These are phyloP conservation scores for Scarus forsteni DNA, from an alignment of 2,797 vertebrate species.

Conservation along the genomic window DNA sequence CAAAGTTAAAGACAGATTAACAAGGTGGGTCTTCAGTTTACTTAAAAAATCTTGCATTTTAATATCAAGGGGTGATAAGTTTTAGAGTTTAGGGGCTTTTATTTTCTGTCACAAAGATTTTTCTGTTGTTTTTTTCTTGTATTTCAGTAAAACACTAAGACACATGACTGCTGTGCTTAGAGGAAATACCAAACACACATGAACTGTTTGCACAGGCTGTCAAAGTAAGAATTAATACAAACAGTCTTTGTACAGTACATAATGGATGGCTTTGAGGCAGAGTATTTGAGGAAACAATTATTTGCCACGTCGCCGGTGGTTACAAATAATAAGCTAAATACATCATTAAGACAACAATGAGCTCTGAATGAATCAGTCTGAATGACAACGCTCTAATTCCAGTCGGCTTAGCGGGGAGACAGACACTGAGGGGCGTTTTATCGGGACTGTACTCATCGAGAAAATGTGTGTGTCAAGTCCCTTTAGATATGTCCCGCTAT, in stretches of 20 bases:
- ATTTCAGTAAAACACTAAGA: neutral
- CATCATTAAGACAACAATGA: conserved; percentile 69
- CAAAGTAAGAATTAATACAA: conserved; percentile 22
- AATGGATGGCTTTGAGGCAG: conserved; percentile 31
- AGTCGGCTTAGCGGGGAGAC: conserved; percentile 46
- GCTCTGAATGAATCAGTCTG: conserved; percentile 49
- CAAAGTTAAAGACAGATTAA: too few relatives aligned
- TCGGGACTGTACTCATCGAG: conserved; percentile 29
- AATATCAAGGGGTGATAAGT: too few relatives aligned
- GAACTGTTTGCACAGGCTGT: conserved; percentile 10
- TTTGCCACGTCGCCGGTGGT: conserved; percentile 36
- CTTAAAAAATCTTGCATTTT: too few relatives aligned
- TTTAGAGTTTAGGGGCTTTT: too few relatives aligned
- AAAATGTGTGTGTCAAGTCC: conserved; percentile 10
- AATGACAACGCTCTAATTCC: conserved; percentile 66
- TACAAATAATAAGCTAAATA: conserved; percentile 65
- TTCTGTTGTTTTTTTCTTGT: neutral
- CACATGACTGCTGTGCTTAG: neutral
- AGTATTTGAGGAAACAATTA: conserved; percentile 55
- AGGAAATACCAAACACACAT: conserved; percentile 15
- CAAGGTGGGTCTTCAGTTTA: too few relatives aligned
- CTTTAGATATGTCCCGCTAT: neutral
- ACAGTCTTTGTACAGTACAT: conserved; percentile 15
- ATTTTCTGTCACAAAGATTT: too few relatives aligned
- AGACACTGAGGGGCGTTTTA: conserved; percentile 24